Evolutionary conservation across 2,113 vertebrate species (phyloP).

Genomic region (Syngnathoides biaculeatus): DNA sequence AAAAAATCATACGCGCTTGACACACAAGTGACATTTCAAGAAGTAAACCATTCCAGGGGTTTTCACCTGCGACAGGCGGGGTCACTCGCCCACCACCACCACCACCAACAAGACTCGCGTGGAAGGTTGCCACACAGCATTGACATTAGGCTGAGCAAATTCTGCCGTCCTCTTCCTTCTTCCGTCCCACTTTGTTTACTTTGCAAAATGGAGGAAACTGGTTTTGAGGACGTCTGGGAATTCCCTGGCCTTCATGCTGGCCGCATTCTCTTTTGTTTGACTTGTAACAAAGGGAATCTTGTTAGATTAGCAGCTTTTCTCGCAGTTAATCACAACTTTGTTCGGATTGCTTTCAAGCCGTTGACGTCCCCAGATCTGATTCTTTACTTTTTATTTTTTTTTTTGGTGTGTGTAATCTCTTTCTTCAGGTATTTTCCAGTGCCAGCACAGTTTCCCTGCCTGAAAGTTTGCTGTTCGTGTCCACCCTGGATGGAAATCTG

Average conservation of each 20-base stretch:
- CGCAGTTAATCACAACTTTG: not conserved
- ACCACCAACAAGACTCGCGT: too few relatives aligned
- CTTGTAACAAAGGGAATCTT: not conserved
- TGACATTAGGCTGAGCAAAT: too few relatives aligned
- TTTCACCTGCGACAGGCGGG: too few relatives aligned
- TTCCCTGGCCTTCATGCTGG: not conserved
- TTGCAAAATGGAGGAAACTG: too few relatives aligned
- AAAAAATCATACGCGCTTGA: too few relatives aligned
- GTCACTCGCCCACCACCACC: too few relatives aligned
- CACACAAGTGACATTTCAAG: too few relatives aligned
- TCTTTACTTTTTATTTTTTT: too few relatives aligned
- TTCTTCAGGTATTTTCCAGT: conserved; percentile 71
- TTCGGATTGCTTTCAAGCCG: not conserved
- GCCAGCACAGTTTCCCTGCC: conserved; percentile 86
- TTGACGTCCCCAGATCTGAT: not conserved
- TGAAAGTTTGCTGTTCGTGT: conserved; percentile 93
- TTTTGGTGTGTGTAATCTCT: not conserved
- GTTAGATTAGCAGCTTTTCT: not conserved
- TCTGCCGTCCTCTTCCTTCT: too few relatives aligned
- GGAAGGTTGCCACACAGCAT: too few relatives aligned
- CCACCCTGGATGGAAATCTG: conserved; percentile 92
- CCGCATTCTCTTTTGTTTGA: not conserved
- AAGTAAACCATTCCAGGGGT: too few relatives aligned
- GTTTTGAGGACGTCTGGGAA: not conserved
- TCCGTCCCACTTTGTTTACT: too few relatives aligned